A percentile compares a stretch with the other conserved stretches of the same genome.
Conservation (phyloP, 35 echinoderm and acorn worm genomes). For the Ophioderma brevispina region DNA sequence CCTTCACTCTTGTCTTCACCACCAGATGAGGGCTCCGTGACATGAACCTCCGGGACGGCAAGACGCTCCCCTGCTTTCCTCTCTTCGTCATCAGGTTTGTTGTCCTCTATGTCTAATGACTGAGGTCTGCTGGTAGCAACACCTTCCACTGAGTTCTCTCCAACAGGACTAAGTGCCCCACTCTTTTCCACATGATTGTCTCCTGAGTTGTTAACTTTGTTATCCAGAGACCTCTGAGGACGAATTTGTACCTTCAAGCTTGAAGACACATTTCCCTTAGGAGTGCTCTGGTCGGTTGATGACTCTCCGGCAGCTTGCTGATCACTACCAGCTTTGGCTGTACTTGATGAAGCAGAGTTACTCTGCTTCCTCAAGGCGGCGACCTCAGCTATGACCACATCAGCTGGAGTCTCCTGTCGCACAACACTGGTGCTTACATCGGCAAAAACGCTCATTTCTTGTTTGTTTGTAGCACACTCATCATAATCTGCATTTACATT, state of each 20-base stretch:
- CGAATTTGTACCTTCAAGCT: background rate
- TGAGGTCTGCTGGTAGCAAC: background rate
- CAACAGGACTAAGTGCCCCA: background rate
- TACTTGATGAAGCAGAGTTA: background rate
- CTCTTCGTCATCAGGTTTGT: background rate
- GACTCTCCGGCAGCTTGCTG: constrained; percentile 23
- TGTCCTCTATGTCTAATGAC: background rate
- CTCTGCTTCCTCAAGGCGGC: background rate
- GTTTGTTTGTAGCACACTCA: constrained; percentile 83
- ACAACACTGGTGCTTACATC: constrained; percentile 32
- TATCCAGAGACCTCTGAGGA: constrained; percentile 6
- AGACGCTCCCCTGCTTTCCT: background rate
- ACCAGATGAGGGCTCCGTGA: background rate
- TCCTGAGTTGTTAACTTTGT: background rate
- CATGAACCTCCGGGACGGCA: background rate
- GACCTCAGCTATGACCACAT: constrained; percentile 11
- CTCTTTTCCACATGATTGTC: background rate
- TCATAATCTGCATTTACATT: constrained; percentile 56
- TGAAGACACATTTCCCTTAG: background rate
- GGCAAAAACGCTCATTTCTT: constrained; percentile 80
- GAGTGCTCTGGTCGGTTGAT: constrained; percentile 41
- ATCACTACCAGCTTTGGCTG: constrained; percentile 27
- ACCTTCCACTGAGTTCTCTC: background rate
- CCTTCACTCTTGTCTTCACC: constrained; percentile 2
- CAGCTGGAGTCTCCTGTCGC: constrained; percentile 1